Evolutionary conservation across 2,113 vertebrate species (phyloP).

Genomic region (Catagonus wagneri): DNA sequence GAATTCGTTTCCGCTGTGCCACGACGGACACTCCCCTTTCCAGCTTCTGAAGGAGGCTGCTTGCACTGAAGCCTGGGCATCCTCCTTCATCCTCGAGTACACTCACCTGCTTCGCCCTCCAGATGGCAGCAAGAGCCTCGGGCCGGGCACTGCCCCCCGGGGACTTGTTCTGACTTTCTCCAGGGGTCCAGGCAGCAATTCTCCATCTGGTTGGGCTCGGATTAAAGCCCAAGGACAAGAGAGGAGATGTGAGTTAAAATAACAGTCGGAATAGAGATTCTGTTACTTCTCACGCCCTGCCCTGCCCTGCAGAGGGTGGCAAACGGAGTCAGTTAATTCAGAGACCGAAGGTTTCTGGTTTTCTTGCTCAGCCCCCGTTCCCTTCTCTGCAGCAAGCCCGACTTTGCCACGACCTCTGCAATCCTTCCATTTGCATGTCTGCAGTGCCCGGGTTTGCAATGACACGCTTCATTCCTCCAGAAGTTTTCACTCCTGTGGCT

Average conservation of each 20-base stretch:
- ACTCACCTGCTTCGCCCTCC: not conserved
- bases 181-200: not conserved
- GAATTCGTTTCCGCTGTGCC: too few species aligned
- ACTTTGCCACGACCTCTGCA: constrained; percentile 49
- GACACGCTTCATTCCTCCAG: not conserved
- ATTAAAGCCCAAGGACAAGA: constrained; percentile 2
- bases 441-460: not conserved
- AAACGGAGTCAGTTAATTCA: not conserved
- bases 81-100: not conserved
- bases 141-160: not conserved
- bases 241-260: constrained; percentile 65
- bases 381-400: not conserved
- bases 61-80: not conserved
- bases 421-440: constrained; percentile 42
- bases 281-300: constrained; percentile 25
- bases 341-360: not conserved
- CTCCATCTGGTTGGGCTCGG: constrained; percentile 43
- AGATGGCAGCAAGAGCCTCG: not conserved
- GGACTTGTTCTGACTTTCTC: not conserved
- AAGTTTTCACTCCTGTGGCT: not conserved
- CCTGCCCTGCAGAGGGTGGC: constrained; percentile 71
- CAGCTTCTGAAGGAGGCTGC: not conserved
- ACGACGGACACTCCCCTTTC: too few species aligned
- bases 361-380: not conserved
- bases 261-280: constrained; percentile 6